These are phyloP conservation scores for Parnassius smintheus DNA, from an alignment of 2,888 invertebrate genomes.

Conservation along the genomic window DNA sequence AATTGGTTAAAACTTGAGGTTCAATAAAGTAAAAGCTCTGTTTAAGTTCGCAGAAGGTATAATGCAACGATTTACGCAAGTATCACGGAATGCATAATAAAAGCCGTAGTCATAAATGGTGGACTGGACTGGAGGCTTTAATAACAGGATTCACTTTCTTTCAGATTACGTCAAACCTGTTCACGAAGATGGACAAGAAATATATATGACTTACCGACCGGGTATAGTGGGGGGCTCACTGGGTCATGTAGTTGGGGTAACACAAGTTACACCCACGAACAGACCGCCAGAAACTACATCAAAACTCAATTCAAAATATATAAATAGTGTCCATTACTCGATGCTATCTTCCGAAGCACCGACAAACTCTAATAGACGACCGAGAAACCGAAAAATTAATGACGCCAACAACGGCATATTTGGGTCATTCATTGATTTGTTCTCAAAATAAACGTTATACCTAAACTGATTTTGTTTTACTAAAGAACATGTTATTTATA, in stretches of 20 bases:
- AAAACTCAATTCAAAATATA: constrained; percentile 31
- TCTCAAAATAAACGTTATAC: constrained; percentile 54
- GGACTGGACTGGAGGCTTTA: constrained; percentile 2
- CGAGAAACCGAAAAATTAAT: constrained; percentile 42
- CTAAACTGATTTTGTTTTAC: constrained; percentile 21
- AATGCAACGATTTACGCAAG: neutral
- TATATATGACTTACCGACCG: constrained; percentile 52
- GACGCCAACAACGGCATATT: constrained; percentile 46
- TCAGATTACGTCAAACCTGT: constrained; percentile 67
- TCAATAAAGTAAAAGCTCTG: too few species aligned
- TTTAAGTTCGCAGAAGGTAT: too few species aligned
- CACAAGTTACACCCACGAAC: constrained; percentile 47
- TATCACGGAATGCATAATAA: constrained; percentile 2
- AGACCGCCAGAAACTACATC: constrained; percentile 31
- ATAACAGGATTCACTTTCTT: constrained; percentile 32
- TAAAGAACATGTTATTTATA: constrained; percentile 1
- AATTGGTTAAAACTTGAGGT: too few species aligned
- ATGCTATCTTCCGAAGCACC: constrained; percentile 33
- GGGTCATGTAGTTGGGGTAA: constrained; percentile 57
- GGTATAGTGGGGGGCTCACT: constrained; percentile 57
- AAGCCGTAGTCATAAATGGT: constrained; percentile 5
- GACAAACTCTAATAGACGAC: constrained; percentile 27
- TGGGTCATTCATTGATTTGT: constrained; percentile 66
- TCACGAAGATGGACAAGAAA: constrained; percentile 48
- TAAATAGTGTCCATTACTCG: constrained; percentile 26